A percentile compares a stretch with the other conserved stretches of the same genome.
These are phyloP conservation scores for Microvelia longipes DNA, from an alignment of 1,140 invertebrate genomes.

Conservation along the genomic window DNA sequence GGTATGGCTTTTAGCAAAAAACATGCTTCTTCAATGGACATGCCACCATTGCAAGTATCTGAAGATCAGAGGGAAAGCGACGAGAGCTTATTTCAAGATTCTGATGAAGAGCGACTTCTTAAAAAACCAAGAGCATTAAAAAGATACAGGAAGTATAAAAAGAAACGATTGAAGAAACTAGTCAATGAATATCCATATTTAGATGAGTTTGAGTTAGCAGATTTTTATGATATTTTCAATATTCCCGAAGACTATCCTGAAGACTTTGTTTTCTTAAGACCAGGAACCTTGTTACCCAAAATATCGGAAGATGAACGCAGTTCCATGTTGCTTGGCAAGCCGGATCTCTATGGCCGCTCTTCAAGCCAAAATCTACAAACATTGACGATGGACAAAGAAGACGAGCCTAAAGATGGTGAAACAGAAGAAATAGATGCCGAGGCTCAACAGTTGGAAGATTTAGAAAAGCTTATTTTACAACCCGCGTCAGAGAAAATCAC, in stretches of 20 bases:
- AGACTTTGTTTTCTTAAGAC: not conserved
- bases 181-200: conserved; percentile 1
- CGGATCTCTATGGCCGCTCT: too few relatives aligned
- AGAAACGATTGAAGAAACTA: not conserved
- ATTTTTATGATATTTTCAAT: not conserved
- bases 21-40: too few relatives aligned
- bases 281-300: not conserved
- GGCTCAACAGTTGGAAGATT: not conserved
- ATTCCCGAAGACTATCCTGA: not conserved
- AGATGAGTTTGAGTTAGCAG: not conserved
- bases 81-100: not conserved
- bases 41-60: too few relatives aligned
- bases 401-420: not conserved
- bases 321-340: not conserved
- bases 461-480: not conserved
- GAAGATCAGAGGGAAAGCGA: not conserved
- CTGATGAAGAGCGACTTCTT: not conserved
- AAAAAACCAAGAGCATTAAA: not conserved
- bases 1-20: too few relatives aligned
- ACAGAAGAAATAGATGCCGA: not conserved
- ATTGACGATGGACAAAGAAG: too few relatives aligned
- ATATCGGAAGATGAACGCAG: not conserved
- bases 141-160: not conserved
- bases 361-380: too few relatives aligned
- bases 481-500: not conserved